Base-by-base conservation (phyloP, 2,888 invertebrate genomes). In the Drosophila antonietae region DNA sequence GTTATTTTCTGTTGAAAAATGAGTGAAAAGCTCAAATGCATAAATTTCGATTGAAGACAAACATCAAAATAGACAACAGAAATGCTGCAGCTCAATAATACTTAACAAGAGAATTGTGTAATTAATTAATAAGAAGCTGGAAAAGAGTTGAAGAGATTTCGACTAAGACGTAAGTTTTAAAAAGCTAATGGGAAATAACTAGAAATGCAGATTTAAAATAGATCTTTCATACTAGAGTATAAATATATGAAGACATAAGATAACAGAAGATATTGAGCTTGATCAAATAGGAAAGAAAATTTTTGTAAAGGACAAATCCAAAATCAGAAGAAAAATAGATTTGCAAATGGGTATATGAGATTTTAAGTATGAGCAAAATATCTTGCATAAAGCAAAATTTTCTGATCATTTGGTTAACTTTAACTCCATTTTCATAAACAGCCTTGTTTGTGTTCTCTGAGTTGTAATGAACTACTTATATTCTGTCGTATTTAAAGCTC, bases 11-110 rank as follows among this genome's bases (percentile, higher is more conserved):
- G 28, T 59, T 67, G 68, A 77, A 62, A 80, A 70, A 83, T 67
- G 66, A 53, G 74, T 60, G 69, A 74, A 74, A 74, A 80, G 57
- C 46, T n/a, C 37, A 10, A 39, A 28, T 35, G 37, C 62, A 75
- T 56, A 56, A 41, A 64, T 47, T 65, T 65, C 7, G n/a, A 33
- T 46, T 18, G n/a, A 14, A 18, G 49, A 51, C 51, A 35, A 23
- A 8, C 44, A 51, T 7, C 33, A 20, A 67, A 20, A 15, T 33
- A 43, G 31, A 28, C 28, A 41, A 4, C 31, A 31, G 28, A 47
- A 47, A 43, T 28, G 1, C 31, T 2, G 20, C 9, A 18, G 6
- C 5, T 6, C 3, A 62, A 43, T 57, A 68, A 63, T 73, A 59
- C 46, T 51, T 56, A 18, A 65, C 7, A 20, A 20, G 14, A 51